Evolutionary conservation across 2,113 vertebrate genomes (phyloP), one percentile per base, ranked within the genome.

Genomic region (Dromiciops gliroides): DNA sequence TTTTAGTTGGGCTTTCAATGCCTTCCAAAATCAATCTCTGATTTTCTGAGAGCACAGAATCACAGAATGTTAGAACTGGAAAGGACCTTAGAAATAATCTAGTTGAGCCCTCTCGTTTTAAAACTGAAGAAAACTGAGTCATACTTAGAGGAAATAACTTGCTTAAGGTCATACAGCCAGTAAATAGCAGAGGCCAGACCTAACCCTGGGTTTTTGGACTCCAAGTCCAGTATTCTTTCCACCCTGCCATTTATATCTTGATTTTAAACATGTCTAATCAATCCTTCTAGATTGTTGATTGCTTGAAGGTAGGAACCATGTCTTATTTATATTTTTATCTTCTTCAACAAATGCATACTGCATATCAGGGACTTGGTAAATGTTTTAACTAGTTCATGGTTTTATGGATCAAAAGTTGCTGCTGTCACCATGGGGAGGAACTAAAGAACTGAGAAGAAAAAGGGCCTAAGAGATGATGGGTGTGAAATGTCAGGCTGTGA

Each of bases 351-450:
- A 83, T 83, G 44, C n/a, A 83, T 83, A 19, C 44, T 44, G 19
- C n/a, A 83, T 44, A 67, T 2, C 37, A 37, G 60, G 12, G 37
- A 6, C 60, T 67, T 67, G 67, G 44, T 83, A 83, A 83, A 22
- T 44, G 19, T 44, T 83, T 83, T 44, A 83, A 44, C n/a, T 83
- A 83, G 44, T 96, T 97, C 95, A 48, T 60, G 88, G 96, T 94
- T 97, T 60, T 60, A 28, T 60, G 92, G 89, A 47, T 75, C 37
- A 75, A n/a, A n/a, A 75, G 37, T 75, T 75, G 14, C 67, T 44
- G 95, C 49, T 95, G 93, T 95, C 92, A 95, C 96, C 96, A 93
- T 48, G 44, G 50, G 75, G 90, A 90, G 95, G 94, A 93, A 96
- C 91, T 91, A 51, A 95, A 83, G 75, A 75, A 56, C 50, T 88